These are phyloP conservation scores for Amphiduros pacificus DNA, from an alignment of 2,888 invertebrate genomes.

Conservation along the genomic window DNA sequence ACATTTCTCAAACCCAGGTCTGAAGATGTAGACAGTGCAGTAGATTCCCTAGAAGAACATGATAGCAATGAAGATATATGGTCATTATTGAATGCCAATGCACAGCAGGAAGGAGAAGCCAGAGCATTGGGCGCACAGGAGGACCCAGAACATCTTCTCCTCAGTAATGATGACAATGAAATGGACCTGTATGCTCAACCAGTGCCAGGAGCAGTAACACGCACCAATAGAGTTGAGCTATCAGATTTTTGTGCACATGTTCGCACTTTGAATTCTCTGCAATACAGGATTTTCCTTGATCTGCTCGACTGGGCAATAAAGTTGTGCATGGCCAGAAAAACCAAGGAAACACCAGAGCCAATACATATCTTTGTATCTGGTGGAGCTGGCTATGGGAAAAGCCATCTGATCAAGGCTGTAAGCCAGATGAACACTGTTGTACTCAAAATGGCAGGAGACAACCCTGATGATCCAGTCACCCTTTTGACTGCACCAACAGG, in stretches of 20 bases:
- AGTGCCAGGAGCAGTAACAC: no score
- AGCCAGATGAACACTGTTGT: not conserved
- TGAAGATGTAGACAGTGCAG: not conserved
- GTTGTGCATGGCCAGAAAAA: not conserved
- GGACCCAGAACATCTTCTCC: no score
- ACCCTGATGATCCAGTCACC: not conserved
- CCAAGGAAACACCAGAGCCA: not conserved
- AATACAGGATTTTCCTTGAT: not conserved
- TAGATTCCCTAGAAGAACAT: not conserved
- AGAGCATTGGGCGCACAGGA: no score
- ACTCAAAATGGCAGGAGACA: not conserved
- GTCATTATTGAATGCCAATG: no score
- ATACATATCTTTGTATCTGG: not conserved
- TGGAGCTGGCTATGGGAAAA: not conserved
- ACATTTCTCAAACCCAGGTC: not conserved
- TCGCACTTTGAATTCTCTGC: not conserved
- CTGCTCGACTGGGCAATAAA: not conserved
- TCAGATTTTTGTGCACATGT: not conserved
- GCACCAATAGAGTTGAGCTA: no score
- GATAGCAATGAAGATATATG: not conserved
- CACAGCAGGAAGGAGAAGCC: no score
- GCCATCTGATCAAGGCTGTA: not conserved
- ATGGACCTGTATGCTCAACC: no score
- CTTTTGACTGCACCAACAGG: not conserved
- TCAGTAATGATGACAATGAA: no score